Evolutionary conservation across 1,140 invertebrate species (phyloP), one percentile per base, ranked within the genome.

Genomic region (Dermatophagoides farinae): DNA sequence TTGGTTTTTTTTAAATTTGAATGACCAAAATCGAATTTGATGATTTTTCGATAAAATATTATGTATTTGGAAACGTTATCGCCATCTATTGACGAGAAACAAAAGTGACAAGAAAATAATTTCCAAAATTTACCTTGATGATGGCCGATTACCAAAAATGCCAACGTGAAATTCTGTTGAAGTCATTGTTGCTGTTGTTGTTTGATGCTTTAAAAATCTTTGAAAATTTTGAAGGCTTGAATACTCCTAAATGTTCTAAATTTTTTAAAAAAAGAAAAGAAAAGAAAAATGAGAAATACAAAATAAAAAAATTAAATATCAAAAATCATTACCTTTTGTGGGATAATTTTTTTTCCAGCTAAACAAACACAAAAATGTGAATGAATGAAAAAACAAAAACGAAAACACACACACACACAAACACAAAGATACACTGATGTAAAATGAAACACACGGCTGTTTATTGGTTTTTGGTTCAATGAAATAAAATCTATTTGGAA

Each of bases 131-230:
- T 8, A 55, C 53, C 53, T 55, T 23, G 53, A 55, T 39, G 53
- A 25, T 55, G 53, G 53, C 5, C 53, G 53, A 40, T 40, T 55
- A 11, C 53, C 38, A 23, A n/a, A 14, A 14, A 55, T 14, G 31
- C 53, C 53, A 25, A 12, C 25, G 53, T 25, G 25, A 44, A 55
- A 55, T 55, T 55, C 38, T 2, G 53, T 55, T 16, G 53, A 55
- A 55, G 53, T 55, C 53, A 55, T 55, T 18, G 12, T 52, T 12
- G 11, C 16, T 16, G 9, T 43, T 43, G 2, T 43, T 10, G 12
- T 43, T 43, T 43, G 8, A 31, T 4, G 9, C 18, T 8, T 47
- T 18, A 6, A 47, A 23, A n/a, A n/a, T n/a, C n/a, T n/a, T 23
- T 47, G 46, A 23, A 47, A 23, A 23, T 4, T 4, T 47, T 47